phyloP scores from a whole-genome alignment of 2,888 invertebrate genomes.

The Hydraecia micacea region DNA sequence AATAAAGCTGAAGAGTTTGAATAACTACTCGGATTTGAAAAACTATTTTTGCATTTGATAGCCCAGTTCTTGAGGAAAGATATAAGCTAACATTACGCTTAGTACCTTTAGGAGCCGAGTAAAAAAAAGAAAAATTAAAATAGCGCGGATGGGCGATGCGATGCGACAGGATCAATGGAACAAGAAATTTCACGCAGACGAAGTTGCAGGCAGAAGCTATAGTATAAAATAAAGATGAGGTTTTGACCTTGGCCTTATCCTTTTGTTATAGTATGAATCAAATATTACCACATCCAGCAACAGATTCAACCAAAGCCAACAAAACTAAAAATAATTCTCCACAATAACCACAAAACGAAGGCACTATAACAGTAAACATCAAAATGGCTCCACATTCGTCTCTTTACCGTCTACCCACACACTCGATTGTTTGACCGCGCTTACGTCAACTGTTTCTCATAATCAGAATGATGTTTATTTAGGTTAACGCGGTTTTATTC shows the following conservation, averaged over 20 bases:
- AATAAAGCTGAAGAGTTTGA: too few species aligned
- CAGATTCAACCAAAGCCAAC: constrained; percentile 16
- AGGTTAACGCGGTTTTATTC: constrained; percentile 51
- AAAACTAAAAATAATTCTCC: constrained; percentile 5
- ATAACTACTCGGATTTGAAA: too few species aligned
- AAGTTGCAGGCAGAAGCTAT: too few species aligned
- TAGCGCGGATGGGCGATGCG: too few species aligned
- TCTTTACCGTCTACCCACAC: constrained; percentile 44
- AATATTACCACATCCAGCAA: constrained; percentile 7
- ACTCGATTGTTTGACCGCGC: constrained; percentile 53
- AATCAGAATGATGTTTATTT: constrained; percentile 62
- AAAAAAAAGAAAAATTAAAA: too few species aligned
- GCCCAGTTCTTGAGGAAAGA: too few species aligned
- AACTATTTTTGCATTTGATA: too few species aligned
- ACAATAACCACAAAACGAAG: constrained; percentile 41
- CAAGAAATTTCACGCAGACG: too few species aligned
- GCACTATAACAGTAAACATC: constrained; percentile 47
- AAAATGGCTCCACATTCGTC: constrained; percentile 46
- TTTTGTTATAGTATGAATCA: not conserved
- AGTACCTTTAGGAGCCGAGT: too few species aligned
- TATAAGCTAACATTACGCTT: too few species aligned
- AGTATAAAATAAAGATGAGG: too few species aligned
- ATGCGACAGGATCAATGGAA: too few species aligned
- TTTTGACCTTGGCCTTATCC: not conserved
- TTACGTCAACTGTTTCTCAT: constrained; percentile 51